A percentile compares a stretch with the other conserved stretches of the same genome.
phyloP scores from a whole-genome alignment of 2,797 vertebrate species.

The Ctenopoma multispine region DNA sequence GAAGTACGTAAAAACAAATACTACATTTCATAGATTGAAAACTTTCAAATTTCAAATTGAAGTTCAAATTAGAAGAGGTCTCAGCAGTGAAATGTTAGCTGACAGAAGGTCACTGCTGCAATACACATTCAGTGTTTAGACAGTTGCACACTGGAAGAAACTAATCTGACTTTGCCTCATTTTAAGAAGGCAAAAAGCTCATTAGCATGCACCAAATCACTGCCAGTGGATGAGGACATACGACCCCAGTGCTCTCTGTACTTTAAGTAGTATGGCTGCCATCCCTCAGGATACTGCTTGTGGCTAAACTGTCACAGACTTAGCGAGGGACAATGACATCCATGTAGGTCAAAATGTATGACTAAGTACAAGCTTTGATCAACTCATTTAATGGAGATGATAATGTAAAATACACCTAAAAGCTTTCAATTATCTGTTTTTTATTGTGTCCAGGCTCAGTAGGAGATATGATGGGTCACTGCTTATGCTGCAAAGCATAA shows the following conservation, averaged over 20 bases:
- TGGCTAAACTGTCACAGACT: conserved; percentile 29
- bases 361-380: conserved; percentile 22
- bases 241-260: conserved; percentile 30
- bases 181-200: conserved; percentile 14
- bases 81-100: conserved; percentile 4
- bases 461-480: not conserved
- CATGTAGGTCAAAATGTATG: conserved; percentile 35
- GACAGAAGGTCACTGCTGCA: conserved; percentile 15
- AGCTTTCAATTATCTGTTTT: conserved; percentile 5
- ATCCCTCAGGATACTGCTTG: conserved; percentile 26
- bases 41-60: not conserved
- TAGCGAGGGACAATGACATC: conserved; percentile 13
- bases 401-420: not conserved
- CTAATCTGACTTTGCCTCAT: not conserved
- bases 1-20: too few relatives aligned
- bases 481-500: conserved; percentile 2
- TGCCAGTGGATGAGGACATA: conserved; percentile 39
- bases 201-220: conserved; percentile 33
- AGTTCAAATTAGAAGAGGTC: not conserved
- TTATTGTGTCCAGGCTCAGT: conserved; percentile 15
- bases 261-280: conserved; percentile 38
- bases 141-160: not conserved
- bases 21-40: not conserved
- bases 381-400: conserved; percentile 9
- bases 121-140: not conserved